Evolutionary conservation across 2,113 vertebrate species (phyloP), one percentile per base, ranked within the genome.

Genomic region (Malurus alboscapulatus): DNA sequence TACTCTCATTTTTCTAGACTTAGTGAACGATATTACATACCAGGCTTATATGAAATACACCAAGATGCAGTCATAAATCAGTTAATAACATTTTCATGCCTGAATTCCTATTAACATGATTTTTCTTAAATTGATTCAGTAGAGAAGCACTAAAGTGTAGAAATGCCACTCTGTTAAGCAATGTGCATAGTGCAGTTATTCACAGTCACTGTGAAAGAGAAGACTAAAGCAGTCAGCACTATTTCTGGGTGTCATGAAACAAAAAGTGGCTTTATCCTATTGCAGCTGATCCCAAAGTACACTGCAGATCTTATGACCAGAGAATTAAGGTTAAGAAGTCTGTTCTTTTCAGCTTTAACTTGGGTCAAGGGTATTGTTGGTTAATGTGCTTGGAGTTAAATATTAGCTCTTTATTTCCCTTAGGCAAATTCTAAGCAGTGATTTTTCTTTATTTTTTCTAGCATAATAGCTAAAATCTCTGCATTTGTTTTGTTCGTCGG

Each of bases 291-390:
- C 71, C 85, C 90, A 96, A 90, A 94, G 95, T 95, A 95, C 89
- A 88, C 80, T 97, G 76, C 87, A 42, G 90, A 96, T 96, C 94
- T 97, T 94, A 92, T 90, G 87, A 95, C 93, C 71, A 92, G 79
- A 95, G 88, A 96, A 96, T 87, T 95, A 96, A 96, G 78, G 85
- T 95, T 96, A 95, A 96, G 93, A 87, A 94, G 80, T 96, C 96
- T 95, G 79, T 79, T 95, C 95, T 95, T 96, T 80, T 97, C 96
- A 94, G 89, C 95, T 97, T 93, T 87, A 95, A 84, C 84, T 97
- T 97, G 40, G 84, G 89, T 96, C 91, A 96, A 96, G 94, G 72
- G 91, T 96, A 95, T 93, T 94, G 96, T 97, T 90, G 92, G 78
- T 94, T 97, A 95, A 96, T 97, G 89, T 80, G 69, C 45, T 91